These are phyloP conservation scores for Eremophila alpestris DNA, from an alignment of 2,797 vertebrate genomes.

Conservation along the genomic window DNA sequence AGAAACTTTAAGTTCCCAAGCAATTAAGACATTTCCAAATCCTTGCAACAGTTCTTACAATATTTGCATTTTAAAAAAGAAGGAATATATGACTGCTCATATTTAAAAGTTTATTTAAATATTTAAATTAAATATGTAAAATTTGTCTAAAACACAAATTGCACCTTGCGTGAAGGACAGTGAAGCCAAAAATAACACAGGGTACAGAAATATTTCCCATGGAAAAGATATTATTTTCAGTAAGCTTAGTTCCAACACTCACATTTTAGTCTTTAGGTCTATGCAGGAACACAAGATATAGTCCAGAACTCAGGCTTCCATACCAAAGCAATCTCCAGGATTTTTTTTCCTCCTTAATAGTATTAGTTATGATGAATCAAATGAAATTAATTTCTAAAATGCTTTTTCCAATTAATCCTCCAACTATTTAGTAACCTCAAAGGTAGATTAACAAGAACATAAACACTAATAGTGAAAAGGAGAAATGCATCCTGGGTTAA, in stretches of 20 bases:
- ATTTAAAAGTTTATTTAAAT: background rate
- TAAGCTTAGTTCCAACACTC: background rate
- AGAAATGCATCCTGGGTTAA: background rate
- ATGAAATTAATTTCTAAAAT: background rate
- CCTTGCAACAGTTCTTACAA: background rate
- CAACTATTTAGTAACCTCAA: background rate
- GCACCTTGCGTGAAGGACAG: accelerated
- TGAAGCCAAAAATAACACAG: background rate
- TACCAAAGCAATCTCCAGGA: background rate
- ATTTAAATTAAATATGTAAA: background rate
- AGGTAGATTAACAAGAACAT: background rate
- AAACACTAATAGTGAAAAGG: background rate
- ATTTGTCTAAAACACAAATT: background rate
- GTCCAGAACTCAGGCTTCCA: accelerated
- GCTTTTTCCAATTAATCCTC: background rate
- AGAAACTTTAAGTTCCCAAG: background rate
- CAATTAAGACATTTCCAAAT: background rate
- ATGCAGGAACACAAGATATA: background rate
- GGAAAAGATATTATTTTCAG: background rate
- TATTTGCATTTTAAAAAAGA: background rate
- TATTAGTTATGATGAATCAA: background rate
- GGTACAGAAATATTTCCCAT: background rate
- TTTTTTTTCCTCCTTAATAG: background rate
- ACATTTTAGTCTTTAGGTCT: background rate
- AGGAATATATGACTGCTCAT: no score